Base-by-base conservation (phyloP, 2,888 invertebrate species). In the Cosmorhoe ocellata region DNA sequence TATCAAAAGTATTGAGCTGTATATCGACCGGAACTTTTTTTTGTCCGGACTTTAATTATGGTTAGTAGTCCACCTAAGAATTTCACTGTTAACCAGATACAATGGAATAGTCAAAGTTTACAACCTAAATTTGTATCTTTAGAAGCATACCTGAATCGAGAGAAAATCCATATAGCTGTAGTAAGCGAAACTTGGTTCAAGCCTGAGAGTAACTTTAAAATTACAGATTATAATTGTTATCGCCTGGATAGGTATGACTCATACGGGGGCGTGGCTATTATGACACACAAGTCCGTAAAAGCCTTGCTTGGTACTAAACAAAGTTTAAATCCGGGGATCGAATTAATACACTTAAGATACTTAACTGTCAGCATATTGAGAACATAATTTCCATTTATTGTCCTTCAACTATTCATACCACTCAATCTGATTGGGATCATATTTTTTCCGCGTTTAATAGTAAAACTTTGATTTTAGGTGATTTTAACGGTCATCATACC, bases 401-500 rank as follows among this genome's bases (percentile, higher is more conserved):
- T 34, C 57, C 62, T 3, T 30, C 51, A 1, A 26, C 52, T 1
- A 45, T 56, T 0, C 12, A 9, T 6, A 63, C 61, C 0, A 39
- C 28, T 0, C 33, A 27, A 4, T 6, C 14, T 6, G 63, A 63
- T 12, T 65, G 61, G 61, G 58, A 64, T 33, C 8, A 5, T 0
- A 2, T 62, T 10, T 56, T 64, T 46, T 47, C 51, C 2, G 8
- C 31, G 1, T 12, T 14, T 27, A 11, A 6, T 8, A 22, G 26
- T 5, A 47, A 28, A 18, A 34, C 39, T 4, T 12, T 45, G 1
- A 8, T 39, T 18, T 9, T 13, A 1, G 46, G 33, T 1, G 61
- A 63, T 39, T 50, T 61, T 14, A 63, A 63, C 10, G 56, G 31
- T 0, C 63, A 61, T 26, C 63, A 65, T 36, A 11, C 51, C 1